Evolutionary conservation across 2,797 vertebrate species (phyloP), one percentile per base, ranked within the genome.

Genomic region (Zalophus californianus): DNA sequence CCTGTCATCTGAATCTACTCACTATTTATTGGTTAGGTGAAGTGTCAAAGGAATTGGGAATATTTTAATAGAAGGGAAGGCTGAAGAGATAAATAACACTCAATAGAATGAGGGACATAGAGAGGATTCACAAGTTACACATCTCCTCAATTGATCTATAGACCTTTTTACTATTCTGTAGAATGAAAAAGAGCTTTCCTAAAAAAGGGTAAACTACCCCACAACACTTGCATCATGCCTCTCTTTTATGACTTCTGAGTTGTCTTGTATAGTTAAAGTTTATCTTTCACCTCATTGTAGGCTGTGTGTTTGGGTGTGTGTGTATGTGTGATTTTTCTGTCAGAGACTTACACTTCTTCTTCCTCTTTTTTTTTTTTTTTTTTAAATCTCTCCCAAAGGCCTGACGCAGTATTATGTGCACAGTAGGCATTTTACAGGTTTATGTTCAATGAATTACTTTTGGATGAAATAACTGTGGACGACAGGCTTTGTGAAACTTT

Each of bases 401-500:
- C 18, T 80, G 14, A 60, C 1, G 80, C 38, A 78, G n/a, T 86
- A 14, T 13, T 7, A 41, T 82, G 25, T 0, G 41, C 27, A 72
- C 3, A 88, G 35, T 88, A 94, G 86, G 77, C 9, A 80, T 95
- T 95, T 97, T 87, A 64, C 38, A 78, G 5, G 32, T 73, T 79
- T 90, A 75, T 58, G 38, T 70, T 68, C 88, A 90, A 87, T 86
- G 72, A 95, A 95, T 87, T 73, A 75, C 32, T 86, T 73, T 91
- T 50, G 2, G 23, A 48, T 87, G 13, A 87, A 96, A 58, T 87
- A 89, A 5, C 23, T 15, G 87, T 83, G 7, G 50, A 86, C 90
- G 38, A 58, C 38, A 88, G 18, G 6, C 29, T 86, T 60, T 88
- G 15, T 60, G 14, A 97, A 94, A 90, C 23, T 75, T 29, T 90